A percentile compares a stretch with the other conserved stretches of the same genome.
Conservation (phyloP, 2,888 invertebrate genomes). For the Geophilus truncorum region DNA sequence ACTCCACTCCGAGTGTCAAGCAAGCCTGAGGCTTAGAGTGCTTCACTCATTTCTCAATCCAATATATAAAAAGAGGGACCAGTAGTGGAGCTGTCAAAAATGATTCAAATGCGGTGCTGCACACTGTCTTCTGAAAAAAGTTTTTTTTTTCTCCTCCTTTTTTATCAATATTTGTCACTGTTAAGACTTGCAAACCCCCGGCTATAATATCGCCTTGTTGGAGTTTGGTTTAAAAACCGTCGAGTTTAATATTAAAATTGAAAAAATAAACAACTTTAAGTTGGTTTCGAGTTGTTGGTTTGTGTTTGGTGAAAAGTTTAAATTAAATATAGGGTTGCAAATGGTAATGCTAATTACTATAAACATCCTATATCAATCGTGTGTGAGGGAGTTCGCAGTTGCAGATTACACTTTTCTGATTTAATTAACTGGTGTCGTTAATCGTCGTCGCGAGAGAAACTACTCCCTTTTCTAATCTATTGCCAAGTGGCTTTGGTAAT, state of each 20-base stretch:
- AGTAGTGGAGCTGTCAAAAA: neutral
- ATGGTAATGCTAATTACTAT: neutral
- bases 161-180: neutral
- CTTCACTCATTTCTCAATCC: slow-evolving; percentile 27
- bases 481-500: slow-evolving; percentile 18
- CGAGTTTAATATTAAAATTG: neutral
- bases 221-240: neutral
- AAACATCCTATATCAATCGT: slow-evolving; percentile 14
- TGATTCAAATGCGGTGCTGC: slow-evolving; percentile 4
- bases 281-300: no score
- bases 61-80: slow-evolving; percentile 8
- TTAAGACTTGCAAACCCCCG: neutral
- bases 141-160: no score
- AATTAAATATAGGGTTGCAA: neutral
- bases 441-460: slow-evolving; percentile 3
- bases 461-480: slow-evolving; percentile 24
- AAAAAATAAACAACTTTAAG: no score
- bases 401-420: slow-evolving; percentile 23
- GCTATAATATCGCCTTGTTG: neutral
- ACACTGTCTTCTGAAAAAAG: neutral
- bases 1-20: neutral
- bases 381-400: neutral
- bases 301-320: neutral
- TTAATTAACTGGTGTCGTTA: slow-evolving; percentile 27
- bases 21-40: slow-evolving; percentile 6